These are phyloP conservation scores for Pteromalus puparum DNA, from an alignment of 1,140 invertebrate species.

Conservation along the genomic window DNA sequence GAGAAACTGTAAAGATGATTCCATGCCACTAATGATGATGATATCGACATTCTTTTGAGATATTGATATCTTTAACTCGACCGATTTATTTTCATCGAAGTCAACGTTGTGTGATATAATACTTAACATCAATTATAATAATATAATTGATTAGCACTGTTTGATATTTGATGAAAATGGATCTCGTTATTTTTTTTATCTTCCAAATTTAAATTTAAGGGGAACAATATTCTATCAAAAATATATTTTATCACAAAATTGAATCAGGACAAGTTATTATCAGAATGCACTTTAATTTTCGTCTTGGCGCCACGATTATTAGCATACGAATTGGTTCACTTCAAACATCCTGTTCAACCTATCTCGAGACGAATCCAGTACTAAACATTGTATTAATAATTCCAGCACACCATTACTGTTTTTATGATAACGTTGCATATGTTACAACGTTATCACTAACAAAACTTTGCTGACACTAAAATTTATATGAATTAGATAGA, in stretches of 20 bases:
- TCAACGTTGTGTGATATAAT: too few relatives aligned
- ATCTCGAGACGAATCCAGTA: not conserved
- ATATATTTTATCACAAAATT: too few relatives aligned
- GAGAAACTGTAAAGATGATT: constrained; percentile 57
- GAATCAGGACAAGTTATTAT: too few relatives aligned
- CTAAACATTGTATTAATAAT: not conserved
- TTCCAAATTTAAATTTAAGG: too few relatives aligned
- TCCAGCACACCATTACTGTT: not conserved
- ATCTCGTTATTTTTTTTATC: too few relatives aligned
- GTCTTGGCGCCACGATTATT: not conserved
- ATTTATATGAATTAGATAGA: too few relatives aligned
- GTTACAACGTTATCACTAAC: not conserved
- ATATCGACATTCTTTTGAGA: not conserved
- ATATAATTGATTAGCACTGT: too few relatives aligned
- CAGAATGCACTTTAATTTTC: too few relatives aligned
- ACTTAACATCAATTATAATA: too few relatives aligned
- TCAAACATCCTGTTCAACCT: not conserved
- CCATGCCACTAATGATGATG: constrained; percentile 4
- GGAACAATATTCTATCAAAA: too few relatives aligned
- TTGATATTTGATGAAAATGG: too few relatives aligned
- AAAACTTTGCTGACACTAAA: not conserved
- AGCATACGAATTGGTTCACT: not conserved
- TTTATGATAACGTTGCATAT: not conserved
- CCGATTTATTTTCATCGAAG: too few relatives aligned
- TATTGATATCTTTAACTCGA: not conserved